Evolutionary conservation across 2,113 vertebrate species (phyloP).

Genomic region (Scopus umbretta): DNA sequence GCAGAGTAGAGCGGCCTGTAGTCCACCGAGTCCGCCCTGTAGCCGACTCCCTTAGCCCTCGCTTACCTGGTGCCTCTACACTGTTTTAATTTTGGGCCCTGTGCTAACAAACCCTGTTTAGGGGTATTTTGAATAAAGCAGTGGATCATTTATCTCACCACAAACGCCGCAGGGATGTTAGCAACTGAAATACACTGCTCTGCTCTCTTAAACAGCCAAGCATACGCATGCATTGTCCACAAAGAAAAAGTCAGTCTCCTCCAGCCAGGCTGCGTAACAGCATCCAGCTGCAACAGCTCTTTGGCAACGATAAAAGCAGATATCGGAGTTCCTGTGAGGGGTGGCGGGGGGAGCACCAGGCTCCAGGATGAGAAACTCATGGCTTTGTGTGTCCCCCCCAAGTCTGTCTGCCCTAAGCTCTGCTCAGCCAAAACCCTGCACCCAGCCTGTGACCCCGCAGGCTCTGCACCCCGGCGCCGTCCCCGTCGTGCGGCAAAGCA

Average conservation of each 20-base stretch:
- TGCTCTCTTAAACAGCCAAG: background rate
- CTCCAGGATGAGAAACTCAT: background rate
- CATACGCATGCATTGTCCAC: fast-evolving
- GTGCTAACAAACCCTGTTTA: background rate
- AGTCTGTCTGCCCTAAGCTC: background rate
- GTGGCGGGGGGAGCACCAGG: background rate
- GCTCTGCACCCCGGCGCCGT: fast-evolving
- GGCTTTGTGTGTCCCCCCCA: background rate
- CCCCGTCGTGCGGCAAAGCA: background rate
- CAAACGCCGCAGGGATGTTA: background rate
- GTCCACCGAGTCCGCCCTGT: fast-evolving
- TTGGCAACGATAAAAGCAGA: background rate
- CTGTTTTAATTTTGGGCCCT: background rate
- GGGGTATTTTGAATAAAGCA: background rate
- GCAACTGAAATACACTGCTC: fast-evolving
- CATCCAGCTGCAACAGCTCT: background rate
- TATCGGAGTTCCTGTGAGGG: fast-evolving
- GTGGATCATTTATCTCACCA: fast-evolving
- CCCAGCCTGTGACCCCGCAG: background rate
- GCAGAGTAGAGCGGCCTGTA: fast-evolving
- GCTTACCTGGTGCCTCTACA: fast-evolving
- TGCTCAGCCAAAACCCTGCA: background rate
- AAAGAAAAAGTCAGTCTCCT: background rate
- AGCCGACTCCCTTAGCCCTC: background rate
- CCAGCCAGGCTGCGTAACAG: background rate